These are phyloP conservation scores for Euplagia quadripunctaria DNA, from an alignment of 2,888 invertebrate species.

Conservation along the genomic window DNA sequence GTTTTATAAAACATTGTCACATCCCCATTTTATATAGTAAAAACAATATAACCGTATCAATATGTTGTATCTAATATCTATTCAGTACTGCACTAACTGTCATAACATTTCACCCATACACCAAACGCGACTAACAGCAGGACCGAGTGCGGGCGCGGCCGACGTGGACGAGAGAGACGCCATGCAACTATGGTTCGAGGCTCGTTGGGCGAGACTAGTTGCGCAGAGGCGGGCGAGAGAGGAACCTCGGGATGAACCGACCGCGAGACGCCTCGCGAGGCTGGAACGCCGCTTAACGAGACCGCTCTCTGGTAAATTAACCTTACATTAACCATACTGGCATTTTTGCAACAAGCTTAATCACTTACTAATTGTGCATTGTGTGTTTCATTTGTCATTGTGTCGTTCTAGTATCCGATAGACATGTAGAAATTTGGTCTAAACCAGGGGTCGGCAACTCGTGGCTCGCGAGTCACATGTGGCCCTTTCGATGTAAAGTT, in stretches of 20 bases:
- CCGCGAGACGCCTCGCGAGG: constrained; percentile 62
- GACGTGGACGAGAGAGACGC: constrained; percentile 78
- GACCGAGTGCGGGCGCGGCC: constrained; percentile 42
- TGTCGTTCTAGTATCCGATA: background rate
- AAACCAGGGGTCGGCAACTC: too few species aligned
- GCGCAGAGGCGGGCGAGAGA: constrained; percentile 73
- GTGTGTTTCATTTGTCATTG: background rate
- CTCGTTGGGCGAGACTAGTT: constrained; percentile 78
- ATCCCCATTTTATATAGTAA: background rate
- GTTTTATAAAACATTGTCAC: background rate
- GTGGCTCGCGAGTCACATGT: too few species aligned
- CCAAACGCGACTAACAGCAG: constrained; percentile 40
- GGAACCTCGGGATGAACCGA: constrained; percentile 56
- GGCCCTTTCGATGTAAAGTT: too few species aligned
- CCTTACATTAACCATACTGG: constrained; percentile 7
- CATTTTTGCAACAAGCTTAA: background rate
- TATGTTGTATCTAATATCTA: background rate
- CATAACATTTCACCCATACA: constrained; percentile 16
- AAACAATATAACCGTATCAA: background rate
- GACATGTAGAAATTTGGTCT: background rate
- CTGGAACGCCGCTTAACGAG: constrained; percentile 68
- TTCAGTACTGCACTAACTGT: constrained; percentile 9
- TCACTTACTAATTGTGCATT: background rate
- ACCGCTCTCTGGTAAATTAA: constrained; percentile 70
- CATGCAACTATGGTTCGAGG: constrained; percentile 83